These are phyloP conservation scores for Patella pellucida DNA, from an alignment of 2,888 invertebrate species.

Conservation along the genomic window DNA sequence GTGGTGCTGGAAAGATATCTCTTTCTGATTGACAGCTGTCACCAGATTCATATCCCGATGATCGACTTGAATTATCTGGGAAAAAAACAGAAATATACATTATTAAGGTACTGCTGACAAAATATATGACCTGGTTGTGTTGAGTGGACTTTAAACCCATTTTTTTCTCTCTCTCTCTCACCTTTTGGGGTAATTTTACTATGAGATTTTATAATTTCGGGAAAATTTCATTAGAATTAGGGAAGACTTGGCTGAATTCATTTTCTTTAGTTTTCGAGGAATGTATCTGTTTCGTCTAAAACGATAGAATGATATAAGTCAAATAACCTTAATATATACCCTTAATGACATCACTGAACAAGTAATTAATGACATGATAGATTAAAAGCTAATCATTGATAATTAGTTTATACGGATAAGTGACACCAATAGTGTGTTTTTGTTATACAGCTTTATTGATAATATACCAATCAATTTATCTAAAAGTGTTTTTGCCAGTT, in stretches of 20 bases:
- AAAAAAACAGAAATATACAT: not conserved
- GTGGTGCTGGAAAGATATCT: not conserved
- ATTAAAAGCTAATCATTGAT: too few relatives aligned
- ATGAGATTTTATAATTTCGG: too few relatives aligned
- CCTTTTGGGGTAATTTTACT: not conserved
- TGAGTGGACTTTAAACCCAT: not conserved
- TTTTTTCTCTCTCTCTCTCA: not conserved
- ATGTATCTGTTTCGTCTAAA: too few relatives aligned
- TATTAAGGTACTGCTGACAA: not conserved
- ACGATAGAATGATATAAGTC: not conserved
- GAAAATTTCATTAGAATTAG: not conserved
- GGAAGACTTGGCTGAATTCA: not conserved
- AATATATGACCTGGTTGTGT: not conserved
- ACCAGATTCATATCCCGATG: slow-evolving; percentile 4
- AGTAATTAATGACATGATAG: not conserved
- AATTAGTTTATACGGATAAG: too few relatives aligned
- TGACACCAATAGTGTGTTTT: too few relatives aligned
- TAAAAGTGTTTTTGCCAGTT: too few relatives aligned
- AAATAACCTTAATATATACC: not conserved
- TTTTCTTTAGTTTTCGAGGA: not conserved
- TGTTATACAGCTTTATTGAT: too few relatives aligned
- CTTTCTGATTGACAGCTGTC: not conserved
- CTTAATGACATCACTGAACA: too few relatives aligned
- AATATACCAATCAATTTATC: too few relatives aligned
- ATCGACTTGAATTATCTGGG: not conserved